A percentile compares a stretch with the other conserved stretches of the same genome.
Evolutionary conservation across 2,113 vertebrate genomes (phyloP).

Genomic region (Tragulus kanchil): DNA sequence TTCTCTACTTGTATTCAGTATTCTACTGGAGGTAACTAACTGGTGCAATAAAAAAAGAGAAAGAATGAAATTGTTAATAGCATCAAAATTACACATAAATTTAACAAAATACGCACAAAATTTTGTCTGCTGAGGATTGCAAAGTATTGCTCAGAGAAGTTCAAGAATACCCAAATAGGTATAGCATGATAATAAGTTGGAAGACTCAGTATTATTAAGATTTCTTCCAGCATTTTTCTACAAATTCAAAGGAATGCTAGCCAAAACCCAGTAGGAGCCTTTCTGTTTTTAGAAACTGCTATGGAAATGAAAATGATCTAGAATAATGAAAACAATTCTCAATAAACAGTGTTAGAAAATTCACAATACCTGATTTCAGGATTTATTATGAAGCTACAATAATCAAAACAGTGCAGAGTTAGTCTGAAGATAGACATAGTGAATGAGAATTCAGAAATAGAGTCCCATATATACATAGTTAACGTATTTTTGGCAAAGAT

Average conservation of each 20-base stretch:
- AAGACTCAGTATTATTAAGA: background rate
- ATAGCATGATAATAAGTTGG: background rate
- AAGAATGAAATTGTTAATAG: background rate
- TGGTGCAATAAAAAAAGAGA: background rate
- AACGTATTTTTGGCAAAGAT: background rate
- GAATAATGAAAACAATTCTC: constrained; percentile 32
- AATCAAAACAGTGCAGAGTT: background rate
- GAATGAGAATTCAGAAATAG: background rate
- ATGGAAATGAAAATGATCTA: background rate
- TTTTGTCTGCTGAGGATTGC: background rate
- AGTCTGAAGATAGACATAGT: background rate
- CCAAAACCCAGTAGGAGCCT: background rate
- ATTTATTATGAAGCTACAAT: background rate
- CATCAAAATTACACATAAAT: background rate
- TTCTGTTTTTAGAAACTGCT: constrained; percentile 25
- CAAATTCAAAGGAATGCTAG: background rate
- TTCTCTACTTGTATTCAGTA: background rate
- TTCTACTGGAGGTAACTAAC: background rate
- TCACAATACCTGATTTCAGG: background rate
- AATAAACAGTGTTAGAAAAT: background rate
- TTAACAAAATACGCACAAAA: background rate
- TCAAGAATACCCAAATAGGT: background rate
- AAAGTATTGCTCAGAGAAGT: constrained; percentile 22
- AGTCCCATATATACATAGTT: background rate
- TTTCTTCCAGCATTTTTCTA: background rate